Conservation (phyloP, 2,113 vertebrate species). For the Mustelus asterias region DNA sequence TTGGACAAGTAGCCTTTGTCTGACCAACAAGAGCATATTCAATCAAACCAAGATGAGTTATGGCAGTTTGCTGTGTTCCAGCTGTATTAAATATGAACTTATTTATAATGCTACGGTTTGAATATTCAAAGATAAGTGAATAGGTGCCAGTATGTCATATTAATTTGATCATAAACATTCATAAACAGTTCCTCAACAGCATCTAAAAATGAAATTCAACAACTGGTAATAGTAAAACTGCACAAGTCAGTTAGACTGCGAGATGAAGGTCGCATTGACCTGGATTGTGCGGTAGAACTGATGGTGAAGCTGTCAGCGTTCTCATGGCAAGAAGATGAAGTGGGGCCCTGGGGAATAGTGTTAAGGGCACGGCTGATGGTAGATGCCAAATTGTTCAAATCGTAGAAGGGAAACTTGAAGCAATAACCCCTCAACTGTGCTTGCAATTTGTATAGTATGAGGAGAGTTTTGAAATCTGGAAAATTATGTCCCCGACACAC, state of each 20-base stretch:
- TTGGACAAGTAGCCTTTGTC: neutral
- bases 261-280: neutral
- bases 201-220: neutral
- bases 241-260: neutral
- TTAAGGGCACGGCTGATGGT: no score
- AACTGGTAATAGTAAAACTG: neutral
- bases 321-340: no score
- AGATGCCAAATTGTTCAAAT: no score
- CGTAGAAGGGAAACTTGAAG: no score
- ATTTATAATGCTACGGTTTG: neutral
- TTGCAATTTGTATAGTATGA: no score
- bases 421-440: no score
- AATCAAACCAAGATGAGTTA: neutral
- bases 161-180: neutral
- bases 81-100: neutral
- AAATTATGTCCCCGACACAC: no score
- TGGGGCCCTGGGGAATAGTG: no score
- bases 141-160: neutral
- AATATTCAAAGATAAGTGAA: neutral
- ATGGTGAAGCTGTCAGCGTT: no score
- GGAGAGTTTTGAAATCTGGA: no score
- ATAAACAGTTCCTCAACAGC: neutral
- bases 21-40: neutral
- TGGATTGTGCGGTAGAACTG: no score
- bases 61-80: neutral